Conservation (phyloP, 2,113 vertebrate genomes). For the Dissostichus mawsoni region DNA sequence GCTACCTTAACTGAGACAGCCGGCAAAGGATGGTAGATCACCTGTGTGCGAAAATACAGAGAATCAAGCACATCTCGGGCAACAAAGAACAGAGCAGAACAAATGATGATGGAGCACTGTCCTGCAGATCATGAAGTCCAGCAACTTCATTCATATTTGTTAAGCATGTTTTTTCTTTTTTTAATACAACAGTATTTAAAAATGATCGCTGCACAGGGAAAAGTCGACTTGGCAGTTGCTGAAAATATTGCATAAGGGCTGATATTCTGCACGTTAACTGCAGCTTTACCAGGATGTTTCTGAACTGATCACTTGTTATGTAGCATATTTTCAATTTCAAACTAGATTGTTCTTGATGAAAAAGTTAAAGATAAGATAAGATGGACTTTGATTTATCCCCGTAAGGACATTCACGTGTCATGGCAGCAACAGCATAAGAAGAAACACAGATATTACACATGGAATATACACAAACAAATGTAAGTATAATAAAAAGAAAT, state of each 20-base stretch:
- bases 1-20: neutral
- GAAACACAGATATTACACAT: too few relatives aligned
- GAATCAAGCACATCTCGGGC: too few relatives aligned
- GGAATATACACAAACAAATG: too few relatives aligned
- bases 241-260: neutral
- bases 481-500: too few relatives aligned
- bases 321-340: too few relatives aligned
- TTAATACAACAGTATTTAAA: neutral
- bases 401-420: too few relatives aligned
- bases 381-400: too few relatives aligned
- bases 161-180: neutral
- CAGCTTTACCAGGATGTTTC: neutral
- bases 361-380: too few relatives aligned
- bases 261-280: neutral
- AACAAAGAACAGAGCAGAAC: too few relatives aligned
- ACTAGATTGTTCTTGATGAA: too few relatives aligned
- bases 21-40: neutral
- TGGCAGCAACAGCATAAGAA: too few relatives aligned
- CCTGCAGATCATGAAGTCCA: neutral
- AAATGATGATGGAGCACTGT: neutral
- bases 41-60: too few relatives aligned
- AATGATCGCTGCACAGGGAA: neutral
- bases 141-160: neutral
- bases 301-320: neutral
- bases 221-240: neutral